Evolutionary conservation across 35 echinoderm and acorn worm genomes (phyloP).

Genomic region (Amphiura filiformis): DNA sequence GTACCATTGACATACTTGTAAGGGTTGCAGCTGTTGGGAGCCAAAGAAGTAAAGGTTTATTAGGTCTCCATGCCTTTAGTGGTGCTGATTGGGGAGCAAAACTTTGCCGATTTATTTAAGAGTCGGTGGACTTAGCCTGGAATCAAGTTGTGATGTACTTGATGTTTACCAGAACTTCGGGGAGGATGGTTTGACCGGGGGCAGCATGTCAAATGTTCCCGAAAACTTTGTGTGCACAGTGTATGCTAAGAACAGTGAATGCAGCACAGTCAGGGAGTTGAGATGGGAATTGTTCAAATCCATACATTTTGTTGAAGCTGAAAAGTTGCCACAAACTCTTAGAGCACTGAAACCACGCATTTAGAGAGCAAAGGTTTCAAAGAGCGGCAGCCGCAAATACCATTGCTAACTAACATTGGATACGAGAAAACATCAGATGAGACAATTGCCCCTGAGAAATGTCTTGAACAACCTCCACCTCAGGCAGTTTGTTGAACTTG

Average conservation of each 20-base stretch:
- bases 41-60: constrained; percentile 46
- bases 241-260: constrained; percentile 32
- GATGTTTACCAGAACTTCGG: neutral
- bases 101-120: constrained; percentile 16
- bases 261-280: constrained; percentile 34
- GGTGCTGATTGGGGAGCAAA: constrained; percentile 46
- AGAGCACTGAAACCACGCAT: constrained; percentile 35
- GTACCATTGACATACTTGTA: neutral
- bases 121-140: constrained; percentile 27
- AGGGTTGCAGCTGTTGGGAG: constrained; percentile 8
- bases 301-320: constrained; percentile 37
- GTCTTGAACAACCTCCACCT: too few relatives aligned
- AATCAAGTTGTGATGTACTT: neutral
- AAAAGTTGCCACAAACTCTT: constrained; percentile 37
- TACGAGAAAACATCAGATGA: too few relatives aligned
- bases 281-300: constrained; percentile 54
- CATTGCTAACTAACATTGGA: neutral
- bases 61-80: constrained; percentile 35
- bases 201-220: neutral
- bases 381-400: constrained; percentile 4
- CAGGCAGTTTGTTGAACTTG: too few relatives aligned
- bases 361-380: constrained; percentile 38
- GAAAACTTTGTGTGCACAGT: constrained; percentile 18
- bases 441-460: too few relatives aligned
- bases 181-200: neutral